These are phyloP conservation scores for Adela reaumurella DNA, from an alignment of 2,888 invertebrate genomes.

Conservation along the genomic window DNA sequence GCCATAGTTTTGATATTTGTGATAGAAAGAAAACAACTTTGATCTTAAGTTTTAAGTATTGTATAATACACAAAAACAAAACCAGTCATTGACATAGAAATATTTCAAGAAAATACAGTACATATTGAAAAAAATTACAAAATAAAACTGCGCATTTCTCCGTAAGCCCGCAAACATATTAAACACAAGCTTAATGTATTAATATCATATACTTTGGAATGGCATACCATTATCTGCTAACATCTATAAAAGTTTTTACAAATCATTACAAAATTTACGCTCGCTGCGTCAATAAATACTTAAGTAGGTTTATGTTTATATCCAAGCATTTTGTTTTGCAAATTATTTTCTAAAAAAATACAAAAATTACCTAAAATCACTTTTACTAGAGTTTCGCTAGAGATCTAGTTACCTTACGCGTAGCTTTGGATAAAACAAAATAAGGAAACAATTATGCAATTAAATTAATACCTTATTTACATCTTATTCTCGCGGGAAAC, in stretches of 20 bases:
- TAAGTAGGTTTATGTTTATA: neutral
- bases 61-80: neutral
- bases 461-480: too few relatives aligned
- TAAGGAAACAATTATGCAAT: conserved; percentile 31
- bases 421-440: conserved; percentile 46
- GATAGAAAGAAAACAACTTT: too few relatives aligned
- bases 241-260: neutral
- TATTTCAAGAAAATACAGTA: neutral
- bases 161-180: neutral
- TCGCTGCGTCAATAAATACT: neutral
- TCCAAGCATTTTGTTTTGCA: neutral
- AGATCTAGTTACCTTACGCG: conserved; percentile 52
- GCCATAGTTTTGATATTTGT: too few relatives aligned
- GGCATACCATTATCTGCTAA: neutral
- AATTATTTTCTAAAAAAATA: too few relatives aligned
- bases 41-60: neutral
- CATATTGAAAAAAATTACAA: neutral
- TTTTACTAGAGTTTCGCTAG: conserved; percentile 27
- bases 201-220: neutral
- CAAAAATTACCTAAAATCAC: too few relatives aligned
- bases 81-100: neutral
- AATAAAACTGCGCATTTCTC: neutral
- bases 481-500: too few relatives aligned
- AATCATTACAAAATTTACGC: neutral
- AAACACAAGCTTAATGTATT: neutral